phyloP scores from a whole-genome alignment of 2,113 vertebrate species.

The Catagonus wagneri region DNA sequence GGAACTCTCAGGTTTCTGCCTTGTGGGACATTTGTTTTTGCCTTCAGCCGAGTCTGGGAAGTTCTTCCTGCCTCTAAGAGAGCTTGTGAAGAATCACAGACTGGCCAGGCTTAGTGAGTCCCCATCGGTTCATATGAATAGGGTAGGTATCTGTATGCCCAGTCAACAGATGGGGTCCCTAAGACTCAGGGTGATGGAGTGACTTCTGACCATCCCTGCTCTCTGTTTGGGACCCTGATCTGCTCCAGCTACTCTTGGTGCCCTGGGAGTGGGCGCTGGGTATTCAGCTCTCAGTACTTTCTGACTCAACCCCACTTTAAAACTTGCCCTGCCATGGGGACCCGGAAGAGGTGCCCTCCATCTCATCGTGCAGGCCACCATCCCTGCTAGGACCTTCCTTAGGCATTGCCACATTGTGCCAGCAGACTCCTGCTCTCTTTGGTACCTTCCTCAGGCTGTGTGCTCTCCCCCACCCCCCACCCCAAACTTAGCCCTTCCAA shows the following conservation, averaged over 20 bases:
- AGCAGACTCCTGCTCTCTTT: neutral
- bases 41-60: neutral
- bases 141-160: neutral
- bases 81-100: neutral
- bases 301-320: neutral
- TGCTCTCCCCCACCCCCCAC: neutral
- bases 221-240: neutral
- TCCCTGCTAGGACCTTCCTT: neutral
- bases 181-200: neutral
- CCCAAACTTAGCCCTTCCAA: neutral
- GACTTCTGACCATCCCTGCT: neutral
- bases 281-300: neutral
- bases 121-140: accelerated
- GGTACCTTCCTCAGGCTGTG: neutral
- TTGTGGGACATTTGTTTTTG: neutral
- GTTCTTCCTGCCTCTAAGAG: neutral
- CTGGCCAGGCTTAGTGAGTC: neutral
- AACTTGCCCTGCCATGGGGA: neutral
- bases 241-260: neutral
- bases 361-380: neutral
- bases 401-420: accelerated
- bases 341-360: neutral
- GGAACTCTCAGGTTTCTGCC: neutral
- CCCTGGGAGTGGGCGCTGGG: neutral
- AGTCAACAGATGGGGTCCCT: neutral